These are phyloP conservation scores for Leptosomus discolor DNA, from an alignment of 2,113 vertebrate species.

Conservation along the genomic window DNA sequence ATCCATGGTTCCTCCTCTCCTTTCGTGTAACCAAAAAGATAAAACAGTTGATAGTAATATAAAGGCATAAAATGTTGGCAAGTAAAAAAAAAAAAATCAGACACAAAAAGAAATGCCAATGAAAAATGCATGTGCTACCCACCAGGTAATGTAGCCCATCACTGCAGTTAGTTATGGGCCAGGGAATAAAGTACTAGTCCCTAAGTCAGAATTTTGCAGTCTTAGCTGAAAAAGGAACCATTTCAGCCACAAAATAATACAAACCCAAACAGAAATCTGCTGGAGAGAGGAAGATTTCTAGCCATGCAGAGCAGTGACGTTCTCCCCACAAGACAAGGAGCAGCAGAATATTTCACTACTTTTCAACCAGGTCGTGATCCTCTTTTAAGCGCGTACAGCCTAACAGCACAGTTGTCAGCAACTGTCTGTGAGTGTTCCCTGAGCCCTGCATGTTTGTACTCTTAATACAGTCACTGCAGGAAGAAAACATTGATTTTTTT, in stretches of 20 bases:
- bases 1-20: neutral
- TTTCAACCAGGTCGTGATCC: neutral
- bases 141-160: neutral
- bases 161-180: neutral
- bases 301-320: neutral
- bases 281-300: neutral
- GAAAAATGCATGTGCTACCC: neutral
- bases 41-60: neutral
- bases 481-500: neutral
- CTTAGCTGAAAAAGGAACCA: neutral
- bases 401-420: neutral
- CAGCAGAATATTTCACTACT: neutral
- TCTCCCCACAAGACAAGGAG: neutral
- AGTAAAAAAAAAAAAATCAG: neutral
- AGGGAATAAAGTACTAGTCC: neutral
- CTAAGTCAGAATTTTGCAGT: neutral
- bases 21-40: neutral
- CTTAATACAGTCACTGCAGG: neutral
- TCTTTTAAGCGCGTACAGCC: fast-evolving
- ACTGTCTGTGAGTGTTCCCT: neutral
- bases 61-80: neutral
- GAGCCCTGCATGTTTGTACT: neutral
- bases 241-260: neutral
- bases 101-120: neutral
- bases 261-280: neutral